Base-by-base conservation (phyloP, 92 coral and sea anemone species). In the Isaurus tuberculatus region DNA sequence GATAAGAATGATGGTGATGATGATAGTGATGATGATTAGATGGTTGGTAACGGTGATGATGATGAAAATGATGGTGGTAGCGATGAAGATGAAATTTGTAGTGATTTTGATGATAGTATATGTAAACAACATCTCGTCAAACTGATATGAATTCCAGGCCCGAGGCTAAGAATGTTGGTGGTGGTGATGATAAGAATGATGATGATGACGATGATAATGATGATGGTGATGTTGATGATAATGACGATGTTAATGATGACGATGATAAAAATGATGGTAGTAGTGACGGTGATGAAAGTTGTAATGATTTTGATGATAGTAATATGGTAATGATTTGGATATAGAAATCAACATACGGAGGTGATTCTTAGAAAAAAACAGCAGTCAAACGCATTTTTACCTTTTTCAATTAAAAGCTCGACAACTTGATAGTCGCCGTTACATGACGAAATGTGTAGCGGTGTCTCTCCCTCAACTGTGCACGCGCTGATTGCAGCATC, bases 391-490 rank as follows among this genome's bases (percentile, higher is more conserved):
- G n/a, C n/a, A n/a, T n/a, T n/a, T n/a, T 71, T 75, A 75, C 81
- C 81, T 75, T 75, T 33, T 19, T 75, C 68, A 36, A 75, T 13
- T 25, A 75, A 33, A 0, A 75, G 68, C 19, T 75, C 68, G 16
- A 75, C 81, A 43, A 75, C 48, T 49, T 43, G 81, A 23, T 55
- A 55, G 69, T 75, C 48, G 14, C 81, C 81, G 43, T 75, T 75
- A 60, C 81, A 32, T 30, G 81, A 63, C 31, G 81, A 57, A 19
- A 75, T 57, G 69, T 75, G 81, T 31, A 75, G 51, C 67, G 81
- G 81, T 34, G 81, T 75, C 20, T 27, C 33, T 7, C 81, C 81
- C 67, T 75, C 81, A 57, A 75, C 81, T 55, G 81, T 75, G 46
- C 81, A 68, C 69, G 81, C 81, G 17, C 22, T 57, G 32, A 57